Conservation (phyloP, 2,113 vertebrate species). For the Taxidea taxus region DNA sequence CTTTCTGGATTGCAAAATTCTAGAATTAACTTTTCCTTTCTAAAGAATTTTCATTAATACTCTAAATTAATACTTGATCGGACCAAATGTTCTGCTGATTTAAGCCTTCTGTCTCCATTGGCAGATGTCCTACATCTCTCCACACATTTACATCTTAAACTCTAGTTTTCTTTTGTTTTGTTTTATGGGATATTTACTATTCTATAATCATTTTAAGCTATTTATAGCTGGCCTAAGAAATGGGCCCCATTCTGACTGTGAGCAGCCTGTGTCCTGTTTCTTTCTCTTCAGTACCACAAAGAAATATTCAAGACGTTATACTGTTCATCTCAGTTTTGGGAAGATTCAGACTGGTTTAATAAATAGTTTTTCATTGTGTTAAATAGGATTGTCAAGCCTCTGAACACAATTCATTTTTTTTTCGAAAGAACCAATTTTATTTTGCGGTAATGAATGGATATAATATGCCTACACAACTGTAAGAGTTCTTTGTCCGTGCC, state of each 20-base stretch:
- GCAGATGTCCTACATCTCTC: background rate
- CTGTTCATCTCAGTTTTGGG: constrained; percentile 64
- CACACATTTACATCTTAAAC: background rate
- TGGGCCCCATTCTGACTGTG: background rate
- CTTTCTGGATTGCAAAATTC: background rate
- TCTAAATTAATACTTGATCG: constrained; percentile 50
- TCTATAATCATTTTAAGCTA: background rate
- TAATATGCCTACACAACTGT: constrained; percentile 55
- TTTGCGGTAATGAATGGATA: constrained; percentile 64
- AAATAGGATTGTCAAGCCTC: constrained; percentile 72
- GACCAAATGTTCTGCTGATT: background rate
- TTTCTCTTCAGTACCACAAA: background rate
- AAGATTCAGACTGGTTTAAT: constrained; percentile 32
- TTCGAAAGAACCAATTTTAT: constrained; percentile 74
- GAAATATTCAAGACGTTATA: constrained; percentile 19
- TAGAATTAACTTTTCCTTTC: constrained; percentile 14
- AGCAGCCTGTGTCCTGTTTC: background rate
- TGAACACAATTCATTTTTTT: constrained; percentile 73
- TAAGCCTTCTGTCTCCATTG: constrained; percentile 1
- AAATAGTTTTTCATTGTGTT: constrained; percentile 62
- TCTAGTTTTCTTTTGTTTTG: background rate
- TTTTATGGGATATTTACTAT: background rate
- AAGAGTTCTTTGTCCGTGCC: constrained; percentile 48
- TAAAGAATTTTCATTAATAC: constrained; percentile 28
- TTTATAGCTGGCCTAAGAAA: constrained; percentile 14